These are phyloP conservation scores for Pseudomyrmex cubaensis DNA, from an alignment of 1,140 invertebrate genomes.

Conservation along the genomic window DNA sequence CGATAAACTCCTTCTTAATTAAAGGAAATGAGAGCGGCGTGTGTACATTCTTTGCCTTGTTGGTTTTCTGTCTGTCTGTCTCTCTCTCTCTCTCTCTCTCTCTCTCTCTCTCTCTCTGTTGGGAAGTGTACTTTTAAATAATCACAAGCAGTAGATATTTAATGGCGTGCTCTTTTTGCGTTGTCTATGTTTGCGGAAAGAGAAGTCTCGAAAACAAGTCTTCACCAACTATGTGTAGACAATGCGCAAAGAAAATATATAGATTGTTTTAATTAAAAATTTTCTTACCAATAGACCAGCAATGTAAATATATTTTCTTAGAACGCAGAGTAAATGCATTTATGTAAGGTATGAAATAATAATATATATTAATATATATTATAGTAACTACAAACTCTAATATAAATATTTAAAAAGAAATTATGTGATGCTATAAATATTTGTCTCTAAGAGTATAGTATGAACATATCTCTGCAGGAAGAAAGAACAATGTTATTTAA, in stretches of 20 bases:
- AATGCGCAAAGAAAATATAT: conserved; percentile 5
- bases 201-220: background rate
- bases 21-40: conserved; percentile 11
- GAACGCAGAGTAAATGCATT: too few species aligned
- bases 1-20: conserved; percentile 47
- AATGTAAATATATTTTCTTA: background rate
- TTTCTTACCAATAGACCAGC: background rate
- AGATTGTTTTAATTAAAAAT: conserved; percentile 33
- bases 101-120: background rate
- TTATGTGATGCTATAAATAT: too few species aligned
- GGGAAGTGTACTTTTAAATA: conserved; percentile 15
- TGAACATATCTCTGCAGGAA: background rate
- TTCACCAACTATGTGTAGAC: background rate
- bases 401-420: too few species aligned
- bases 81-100: background rate
- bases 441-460: too few species aligned
- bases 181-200: background rate
- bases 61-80: background rate
- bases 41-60: conserved; percentile 11
- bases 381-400: too few species aligned
- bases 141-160: conserved; percentile 23
- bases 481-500: conserved; percentile 2
- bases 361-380: background rate
- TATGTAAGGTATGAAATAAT: too few species aligned
- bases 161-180: conserved; percentile 25